Percentiles rank a stretch among this genome's conserved stretches.
Conservation (phyloP, 2,888 invertebrate species). For the Caenorhabditis sp. region DNA sequence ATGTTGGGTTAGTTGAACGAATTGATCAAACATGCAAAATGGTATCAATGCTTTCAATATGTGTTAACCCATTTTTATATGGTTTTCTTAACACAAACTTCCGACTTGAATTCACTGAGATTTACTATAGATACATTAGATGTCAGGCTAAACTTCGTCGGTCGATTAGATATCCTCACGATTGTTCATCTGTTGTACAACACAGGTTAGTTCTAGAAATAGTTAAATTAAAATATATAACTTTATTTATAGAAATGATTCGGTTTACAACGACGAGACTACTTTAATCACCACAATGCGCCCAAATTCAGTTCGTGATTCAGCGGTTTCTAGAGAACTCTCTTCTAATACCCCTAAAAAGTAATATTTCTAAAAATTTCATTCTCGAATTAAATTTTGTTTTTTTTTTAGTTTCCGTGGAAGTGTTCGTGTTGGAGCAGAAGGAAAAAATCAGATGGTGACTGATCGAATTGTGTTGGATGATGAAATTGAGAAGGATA, state of each 20-base stretch:
- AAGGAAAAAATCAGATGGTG: slow-evolving; percentile 12
- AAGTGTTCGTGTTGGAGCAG: slow-evolving; percentile 14
- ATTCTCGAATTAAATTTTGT: neutral
- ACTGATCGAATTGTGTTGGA: slow-evolving; percentile 44
- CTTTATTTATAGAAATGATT: slow-evolving; percentile 40
- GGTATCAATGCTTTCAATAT: slow-evolving; percentile 68
- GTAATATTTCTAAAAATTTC: slow-evolving; percentile 4
- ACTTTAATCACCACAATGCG: slow-evolving; percentile 21
- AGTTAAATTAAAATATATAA: no score
- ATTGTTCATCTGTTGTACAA: slow-evolving; percentile 45
- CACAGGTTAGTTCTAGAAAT: no score
- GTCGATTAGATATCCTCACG: slow-evolving; percentile 26
- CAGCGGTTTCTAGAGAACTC: neutral
- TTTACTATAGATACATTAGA: slow-evolving; percentile 52
- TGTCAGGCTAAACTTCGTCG: slow-evolving; percentile 30
- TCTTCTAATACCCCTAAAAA: slow-evolving; percentile 5
- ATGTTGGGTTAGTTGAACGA: slow-evolving; percentile 59
- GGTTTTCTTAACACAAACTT: slow-evolving; percentile 70
- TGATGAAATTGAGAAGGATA: slow-evolving; percentile 41
- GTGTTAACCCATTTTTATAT: slow-evolving; percentile 70
- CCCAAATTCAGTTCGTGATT: slow-evolving; percentile 15
- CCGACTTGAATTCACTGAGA: slow-evolving; percentile 68
- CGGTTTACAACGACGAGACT: slow-evolving; percentile 36
- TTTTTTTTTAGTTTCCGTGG: slow-evolving; percentile 21
- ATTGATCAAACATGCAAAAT: slow-evolving; percentile 69